phyloP scores from a whole-genome alignment of 37 sponge, comb jelly and placozoan species.

The Theonella swinhoei region DNA sequence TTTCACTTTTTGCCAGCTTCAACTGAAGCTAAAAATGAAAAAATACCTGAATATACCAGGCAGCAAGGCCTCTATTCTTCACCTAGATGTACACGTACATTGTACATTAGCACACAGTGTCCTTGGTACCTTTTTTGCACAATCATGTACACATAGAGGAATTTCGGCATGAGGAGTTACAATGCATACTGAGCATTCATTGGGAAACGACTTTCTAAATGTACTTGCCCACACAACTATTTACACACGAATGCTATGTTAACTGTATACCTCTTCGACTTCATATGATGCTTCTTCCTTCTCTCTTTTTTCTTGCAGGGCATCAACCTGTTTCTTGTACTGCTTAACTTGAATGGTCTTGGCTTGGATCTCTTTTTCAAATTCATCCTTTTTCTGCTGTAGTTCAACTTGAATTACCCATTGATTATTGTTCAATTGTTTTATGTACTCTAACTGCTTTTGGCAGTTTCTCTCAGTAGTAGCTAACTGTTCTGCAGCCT shows the following conservation, averaged over 20 bases:
- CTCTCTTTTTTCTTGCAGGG: too few relatives aligned
- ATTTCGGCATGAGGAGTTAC: too few relatives aligned
- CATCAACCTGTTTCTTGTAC: neutral
- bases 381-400: neutral
- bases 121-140: too few relatives aligned
- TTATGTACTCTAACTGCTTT: neutral
- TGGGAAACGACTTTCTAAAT: too few relatives aligned
- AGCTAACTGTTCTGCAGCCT: neutral
- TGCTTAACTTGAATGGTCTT: neutral
- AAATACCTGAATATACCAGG: too few relatives aligned
- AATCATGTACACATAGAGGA: too few relatives aligned
- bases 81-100: too few relatives aligned
- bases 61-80: too few relatives aligned
- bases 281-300: neutral
- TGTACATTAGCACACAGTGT: too few relatives aligned
- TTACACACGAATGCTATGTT: neutral
- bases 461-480: neutral
- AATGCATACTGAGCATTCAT: too few relatives aligned
- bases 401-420: neutral
- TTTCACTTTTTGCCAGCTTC: neutral
- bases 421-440: neutral
- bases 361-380: neutral
- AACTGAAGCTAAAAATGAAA: neutral
- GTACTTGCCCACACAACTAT: too few relatives aligned
- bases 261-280: neutral